These are phyloP conservation scores for Apamea anceps DNA, from an alignment of 2,888 invertebrate species.

Conservation along the genomic window DNA sequence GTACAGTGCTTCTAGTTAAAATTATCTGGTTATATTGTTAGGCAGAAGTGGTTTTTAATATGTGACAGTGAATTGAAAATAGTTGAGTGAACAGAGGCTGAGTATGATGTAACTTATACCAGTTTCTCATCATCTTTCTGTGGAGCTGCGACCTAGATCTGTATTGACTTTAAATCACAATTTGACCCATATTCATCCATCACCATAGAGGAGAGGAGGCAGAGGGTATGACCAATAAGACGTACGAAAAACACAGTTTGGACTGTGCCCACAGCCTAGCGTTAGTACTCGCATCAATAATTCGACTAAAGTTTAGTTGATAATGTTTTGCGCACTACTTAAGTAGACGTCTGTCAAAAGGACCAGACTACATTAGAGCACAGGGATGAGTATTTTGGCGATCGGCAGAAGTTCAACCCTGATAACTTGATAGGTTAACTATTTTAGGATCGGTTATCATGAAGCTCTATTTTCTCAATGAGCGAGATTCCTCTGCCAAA, in stretches of 20 bases:
- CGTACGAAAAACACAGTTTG: background rate
- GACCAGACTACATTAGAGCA: slow-evolving; percentile 23
- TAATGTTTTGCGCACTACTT: slow-evolving; percentile 41
- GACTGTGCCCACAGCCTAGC: slow-evolving; percentile 28
- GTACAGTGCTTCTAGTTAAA: slow-evolving; percentile 3
- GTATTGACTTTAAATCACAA: background rate
- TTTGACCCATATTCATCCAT: background rate
- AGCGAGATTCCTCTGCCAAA: slow-evolving; percentile 50
- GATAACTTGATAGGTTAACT: slow-evolving; percentile 40
- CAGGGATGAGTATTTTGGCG: slow-evolving; percentile 29
- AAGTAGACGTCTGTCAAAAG: slow-evolving; percentile 15
- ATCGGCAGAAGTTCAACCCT: slow-evolving; percentile 9
- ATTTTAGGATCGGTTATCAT: slow-evolving; percentile 51
- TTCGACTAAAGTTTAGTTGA: slow-evolving; percentile 39
- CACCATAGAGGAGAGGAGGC: background rate
- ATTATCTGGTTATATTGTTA: background rate
- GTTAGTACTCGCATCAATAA: slow-evolving; percentile 42
- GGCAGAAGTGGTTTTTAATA: background rate
- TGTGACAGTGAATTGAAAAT: background rate
- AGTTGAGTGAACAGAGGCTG: background rate
- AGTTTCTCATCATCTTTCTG: background rate
- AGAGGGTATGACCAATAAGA: too few relatives aligned
- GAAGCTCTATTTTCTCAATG: slow-evolving; percentile 49
- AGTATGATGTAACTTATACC: slow-evolving; percentile 25
- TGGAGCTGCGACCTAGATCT: too few relatives aligned